Evolutionary conservation across 2,888 invertebrate genomes (phyloP).

Genomic region (Xestia c-nigrum): DNA sequence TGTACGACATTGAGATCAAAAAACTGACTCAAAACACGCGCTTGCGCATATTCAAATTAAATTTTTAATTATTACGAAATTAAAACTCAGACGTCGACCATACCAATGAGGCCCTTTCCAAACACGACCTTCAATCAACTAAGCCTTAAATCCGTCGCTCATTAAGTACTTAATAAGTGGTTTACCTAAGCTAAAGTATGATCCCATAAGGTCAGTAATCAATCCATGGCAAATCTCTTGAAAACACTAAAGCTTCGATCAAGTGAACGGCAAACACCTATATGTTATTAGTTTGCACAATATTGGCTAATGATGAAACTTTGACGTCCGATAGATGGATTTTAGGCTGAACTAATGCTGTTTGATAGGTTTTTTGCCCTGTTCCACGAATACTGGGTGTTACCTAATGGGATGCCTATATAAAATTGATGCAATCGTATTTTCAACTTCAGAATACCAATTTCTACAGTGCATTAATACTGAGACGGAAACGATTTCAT

Average conservation of each 20-base stretch:
- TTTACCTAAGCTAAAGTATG: constrained; percentile 3
- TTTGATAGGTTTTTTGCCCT: constrained; percentile 11
- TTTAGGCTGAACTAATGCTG: constrained; percentile 44
- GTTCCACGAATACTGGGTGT: neutral
- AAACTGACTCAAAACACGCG: neutral
- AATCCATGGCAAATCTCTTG: constrained; percentile 37
- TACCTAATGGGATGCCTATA: no score
- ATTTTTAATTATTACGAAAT: constrained; percentile 10
- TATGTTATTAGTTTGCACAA: constrained; percentile 59
- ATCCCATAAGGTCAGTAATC: constrained; percentile 22
- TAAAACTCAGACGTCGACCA: neutral
- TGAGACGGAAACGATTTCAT: no score
- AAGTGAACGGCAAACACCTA: constrained; percentile 48
- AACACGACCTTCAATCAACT: constrained; percentile 24
- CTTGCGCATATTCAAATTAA: neutral
- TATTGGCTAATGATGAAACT: constrained; percentile 57
- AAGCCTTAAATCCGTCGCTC: constrained; percentile 7
- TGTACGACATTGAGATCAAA: neutral
- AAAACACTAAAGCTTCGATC: constrained; percentile 37
- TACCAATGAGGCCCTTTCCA: constrained; percentile 18
- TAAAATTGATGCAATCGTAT: neutral
- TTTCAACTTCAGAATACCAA: neutral
- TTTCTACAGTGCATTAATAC: neutral
- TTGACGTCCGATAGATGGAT: constrained; percentile 42
- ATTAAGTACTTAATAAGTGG: constrained; percentile 28